Conservation (phyloP, 2,888 invertebrate species). For the Glaucopsyche alexis region DNA sequence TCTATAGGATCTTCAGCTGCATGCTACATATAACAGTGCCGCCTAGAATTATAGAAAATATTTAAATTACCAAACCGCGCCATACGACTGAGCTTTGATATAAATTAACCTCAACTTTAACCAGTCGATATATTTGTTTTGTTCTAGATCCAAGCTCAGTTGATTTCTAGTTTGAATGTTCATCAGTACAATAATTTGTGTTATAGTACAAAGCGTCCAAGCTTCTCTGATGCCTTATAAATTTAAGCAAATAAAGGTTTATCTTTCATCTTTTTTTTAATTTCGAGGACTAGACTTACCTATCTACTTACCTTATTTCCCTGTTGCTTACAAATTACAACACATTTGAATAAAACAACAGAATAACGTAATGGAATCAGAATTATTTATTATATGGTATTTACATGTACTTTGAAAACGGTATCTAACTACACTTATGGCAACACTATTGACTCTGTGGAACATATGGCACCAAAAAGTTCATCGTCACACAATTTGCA, state of each 20-base stretch:
- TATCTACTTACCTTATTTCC: background rate
- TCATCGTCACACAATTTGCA: background rate
- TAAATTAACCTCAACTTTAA: background rate
- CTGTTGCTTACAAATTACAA: background rate
- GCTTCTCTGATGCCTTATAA: slow-evolving; percentile 51
- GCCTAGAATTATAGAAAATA: background rate
- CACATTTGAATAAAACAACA: slow-evolving; percentile 37
- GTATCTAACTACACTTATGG: slow-evolving; percentile 54
- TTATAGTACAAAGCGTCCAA: slow-evolving; percentile 47
- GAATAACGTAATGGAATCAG: slow-evolving; percentile 56
- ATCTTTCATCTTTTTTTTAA: slow-evolving; percentile 43
- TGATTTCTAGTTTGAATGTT: background rate
- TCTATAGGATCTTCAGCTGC: background rate
- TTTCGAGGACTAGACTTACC: slow-evolving; percentile 32
- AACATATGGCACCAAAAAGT: slow-evolving; percentile 17
- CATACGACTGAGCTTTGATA: background rate
- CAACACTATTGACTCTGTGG: slow-evolving; percentile 43
- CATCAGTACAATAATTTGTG: background rate
- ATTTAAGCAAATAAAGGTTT: slow-evolving; percentile 47
- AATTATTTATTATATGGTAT: slow-evolving; percentile 63
- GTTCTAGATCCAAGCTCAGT: background rate
- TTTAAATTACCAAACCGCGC: background rate
- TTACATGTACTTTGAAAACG: slow-evolving; percentile 53
- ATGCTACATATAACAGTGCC: background rate
- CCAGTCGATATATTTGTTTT: background rate